These are phyloP conservation scores for Patagioenas fasciata DNA, from an alignment of 2,113 vertebrate genomes.

Conservation along the genomic window DNA sequence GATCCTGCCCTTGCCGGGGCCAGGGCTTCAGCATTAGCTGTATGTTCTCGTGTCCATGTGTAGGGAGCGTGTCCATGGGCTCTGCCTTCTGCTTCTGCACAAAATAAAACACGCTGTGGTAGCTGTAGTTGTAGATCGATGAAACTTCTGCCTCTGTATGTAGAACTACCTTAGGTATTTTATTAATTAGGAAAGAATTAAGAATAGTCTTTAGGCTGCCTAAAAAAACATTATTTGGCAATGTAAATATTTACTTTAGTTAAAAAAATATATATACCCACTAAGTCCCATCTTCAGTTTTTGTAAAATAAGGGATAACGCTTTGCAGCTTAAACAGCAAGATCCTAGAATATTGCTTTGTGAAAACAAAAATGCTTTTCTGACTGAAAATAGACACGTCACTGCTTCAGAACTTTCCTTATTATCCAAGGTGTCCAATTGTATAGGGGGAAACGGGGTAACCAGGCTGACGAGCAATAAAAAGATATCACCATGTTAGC, in stretches of 20 bases:
- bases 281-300: background rate
- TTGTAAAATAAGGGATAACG: background rate
- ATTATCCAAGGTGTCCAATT: background rate
- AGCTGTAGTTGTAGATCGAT: background rate
- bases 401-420: background rate
- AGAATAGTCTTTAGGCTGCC: background rate
- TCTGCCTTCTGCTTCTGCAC: background rate
- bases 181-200: background rate
- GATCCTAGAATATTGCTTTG: background rate
- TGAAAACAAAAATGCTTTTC: background rate
- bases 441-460: slow-evolving; percentile 30
- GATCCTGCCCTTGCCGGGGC: background rate
- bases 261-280: background rate
- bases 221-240: background rate
- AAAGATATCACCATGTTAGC: slow-evolving; percentile 75
- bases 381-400: background rate
- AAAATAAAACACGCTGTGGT: background rate
- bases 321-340: background rate
- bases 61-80: rapidly evolving
- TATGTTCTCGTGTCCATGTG: rapidly evolving
- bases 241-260: background rate
- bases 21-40: background rate
- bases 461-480: slow-evolving; percentile 67
- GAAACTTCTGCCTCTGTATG: background rate
- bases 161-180: background rate